Evolutionary conservation across 2,797 vertebrate species (phyloP).

Genomic region (Pipistrellus pipistrellus): DNA sequence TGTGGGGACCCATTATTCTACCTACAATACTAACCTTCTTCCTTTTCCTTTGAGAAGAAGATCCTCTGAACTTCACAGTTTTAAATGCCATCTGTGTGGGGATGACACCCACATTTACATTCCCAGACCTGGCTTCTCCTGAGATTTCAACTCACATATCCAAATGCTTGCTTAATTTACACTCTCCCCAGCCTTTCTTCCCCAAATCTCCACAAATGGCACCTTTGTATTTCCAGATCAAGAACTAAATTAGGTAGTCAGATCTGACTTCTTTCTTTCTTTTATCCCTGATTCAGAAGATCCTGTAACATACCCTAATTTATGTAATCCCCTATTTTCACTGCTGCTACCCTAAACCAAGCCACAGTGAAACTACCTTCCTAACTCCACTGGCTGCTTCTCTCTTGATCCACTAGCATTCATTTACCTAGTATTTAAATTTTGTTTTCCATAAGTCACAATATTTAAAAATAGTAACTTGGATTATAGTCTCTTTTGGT

Average conservation of each 20-base stretch:
- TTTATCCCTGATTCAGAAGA: not conserved
- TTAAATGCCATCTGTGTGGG: not conserved
- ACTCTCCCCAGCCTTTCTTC: not conserved
- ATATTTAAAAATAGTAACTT: not conserved
- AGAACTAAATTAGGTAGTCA: not conserved
- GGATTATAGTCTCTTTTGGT: not conserved
- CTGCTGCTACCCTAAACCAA: not conserved
- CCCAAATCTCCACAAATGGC: not conserved
- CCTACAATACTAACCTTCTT: not conserved
- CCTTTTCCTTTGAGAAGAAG: not conserved
- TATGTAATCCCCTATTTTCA: too few relatives aligned
- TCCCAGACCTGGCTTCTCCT: not conserved
- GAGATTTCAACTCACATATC: conserved; percentile 7
- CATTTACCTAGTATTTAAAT: not conserved
- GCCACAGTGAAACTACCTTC: not conserved
- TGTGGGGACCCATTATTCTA: not conserved
- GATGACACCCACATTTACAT: not conserved
- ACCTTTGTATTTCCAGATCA: not conserved
- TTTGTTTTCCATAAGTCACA: not conserved
- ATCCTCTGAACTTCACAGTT: not conserved
- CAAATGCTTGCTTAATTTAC: not conserved
- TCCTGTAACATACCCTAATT: not conserved
- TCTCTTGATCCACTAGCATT: not conserved
- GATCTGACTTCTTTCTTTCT: not conserved
- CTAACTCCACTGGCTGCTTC: not conserved